These are phyloP conservation scores for Rousettus leschenaultii DNA, from an alignment of 2,113 vertebrate genomes.

Conservation along the genomic window DNA sequence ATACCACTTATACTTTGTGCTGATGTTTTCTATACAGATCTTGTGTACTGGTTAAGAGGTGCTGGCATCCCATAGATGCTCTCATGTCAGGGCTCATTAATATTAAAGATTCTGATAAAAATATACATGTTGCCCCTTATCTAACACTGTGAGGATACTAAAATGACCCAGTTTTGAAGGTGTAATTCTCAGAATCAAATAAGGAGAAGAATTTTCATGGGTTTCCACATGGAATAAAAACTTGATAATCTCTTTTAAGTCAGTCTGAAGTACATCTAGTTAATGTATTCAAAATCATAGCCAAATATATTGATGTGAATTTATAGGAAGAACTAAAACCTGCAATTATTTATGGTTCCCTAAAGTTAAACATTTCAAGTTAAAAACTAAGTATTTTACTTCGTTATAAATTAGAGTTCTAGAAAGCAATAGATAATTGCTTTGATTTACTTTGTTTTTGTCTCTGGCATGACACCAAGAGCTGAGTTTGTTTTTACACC, in stretches of 20 bases:
- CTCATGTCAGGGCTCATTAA: background rate
- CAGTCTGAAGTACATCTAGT: background rate
- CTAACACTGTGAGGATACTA: background rate
- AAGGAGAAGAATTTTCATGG: background rate
- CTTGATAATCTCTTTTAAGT: background rate
- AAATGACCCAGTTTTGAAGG: background rate
- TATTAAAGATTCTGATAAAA: background rate
- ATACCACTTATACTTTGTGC: background rate
- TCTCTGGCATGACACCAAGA: background rate
- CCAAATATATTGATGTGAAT: background rate
- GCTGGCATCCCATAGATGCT: background rate
- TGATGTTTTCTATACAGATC: background rate
- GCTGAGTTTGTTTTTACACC: background rate
- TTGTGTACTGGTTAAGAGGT: background rate
- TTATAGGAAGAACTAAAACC: slow-evolving; percentile 3
- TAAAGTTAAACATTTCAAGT: slow-evolving; percentile 31
- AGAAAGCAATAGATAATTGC: background rate
- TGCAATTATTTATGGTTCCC: background rate
- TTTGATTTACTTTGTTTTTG: slow-evolving; percentile 27
- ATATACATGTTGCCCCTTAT: background rate
- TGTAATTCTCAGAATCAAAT: slow-evolving; percentile 10
- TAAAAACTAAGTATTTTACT: slow-evolving; percentile 30
- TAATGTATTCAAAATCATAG: background rate
- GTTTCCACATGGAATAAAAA: background rate
- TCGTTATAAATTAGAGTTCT: slow-evolving; percentile 20